A percentile compares a stretch with the other conserved stretches of the same genome.
phyloP scores from a whole-genome alignment of 2,888 invertebrate genomes.

The Callimorpha dominula region DNA sequence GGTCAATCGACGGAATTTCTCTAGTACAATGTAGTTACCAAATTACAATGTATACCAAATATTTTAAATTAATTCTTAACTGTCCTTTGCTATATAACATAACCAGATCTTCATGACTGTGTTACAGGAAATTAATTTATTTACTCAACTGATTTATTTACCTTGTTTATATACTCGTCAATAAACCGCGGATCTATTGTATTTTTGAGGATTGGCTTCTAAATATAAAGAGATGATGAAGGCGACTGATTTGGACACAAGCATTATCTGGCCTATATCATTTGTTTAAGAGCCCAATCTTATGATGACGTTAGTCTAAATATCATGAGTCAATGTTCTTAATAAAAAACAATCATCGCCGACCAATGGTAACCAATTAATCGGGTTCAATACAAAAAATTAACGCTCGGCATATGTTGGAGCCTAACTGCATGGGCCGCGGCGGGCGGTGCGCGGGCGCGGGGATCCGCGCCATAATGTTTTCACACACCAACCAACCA shows the following conservation, averaged over 20 bases:
- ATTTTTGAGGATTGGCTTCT: constrained; percentile 2
- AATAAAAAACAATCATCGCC: constrained; percentile 55
- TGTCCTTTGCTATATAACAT: no score
- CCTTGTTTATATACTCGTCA: background rate
- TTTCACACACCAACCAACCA: no score
- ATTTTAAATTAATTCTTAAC: no score
- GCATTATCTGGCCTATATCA: constrained; percentile 23
- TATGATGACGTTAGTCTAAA: constrained; percentile 46
- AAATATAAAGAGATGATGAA: constrained; percentile 9
- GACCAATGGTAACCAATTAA: constrained; percentile 77
- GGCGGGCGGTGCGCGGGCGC: no score
- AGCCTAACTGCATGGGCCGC: no score
- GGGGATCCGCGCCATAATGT: no score
- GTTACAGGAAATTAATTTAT: background rate
- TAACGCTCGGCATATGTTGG: constrained; percentile 58
- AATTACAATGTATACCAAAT: no score
- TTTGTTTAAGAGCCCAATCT: constrained; percentile 37
- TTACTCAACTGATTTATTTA: background rate
- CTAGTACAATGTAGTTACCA: no score
- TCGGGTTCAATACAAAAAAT: constrained; percentile 67
- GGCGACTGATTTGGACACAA: constrained; percentile 10
- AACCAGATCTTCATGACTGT: background rate
- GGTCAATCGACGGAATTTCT: no score
- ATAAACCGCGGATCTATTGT: background rate
- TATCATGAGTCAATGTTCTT: constrained; percentile 59